Evolutionary conservation across 1,140 invertebrate species (phyloP), one percentile per base, ranked within the genome.

Genomic region (Streblospio benedicti): DNA sequence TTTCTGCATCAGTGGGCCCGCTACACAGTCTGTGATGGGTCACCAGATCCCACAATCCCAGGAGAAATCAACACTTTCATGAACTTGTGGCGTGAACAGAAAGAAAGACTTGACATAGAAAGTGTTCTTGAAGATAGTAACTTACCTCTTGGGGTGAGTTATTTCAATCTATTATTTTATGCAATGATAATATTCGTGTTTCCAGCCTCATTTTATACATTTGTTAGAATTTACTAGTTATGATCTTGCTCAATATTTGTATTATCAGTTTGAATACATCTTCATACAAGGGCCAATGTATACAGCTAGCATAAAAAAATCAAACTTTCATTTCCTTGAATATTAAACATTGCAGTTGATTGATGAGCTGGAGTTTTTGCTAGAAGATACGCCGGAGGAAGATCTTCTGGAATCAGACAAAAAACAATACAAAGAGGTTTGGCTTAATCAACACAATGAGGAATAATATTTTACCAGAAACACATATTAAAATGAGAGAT

Each of bases 31-130:
- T 76, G 74, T 67, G 74, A 77, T 65, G 76, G 76, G 14, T 73
- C 75, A 12, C 74, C 76, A 1, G 73, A 77, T 62, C 76, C 76
- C 9, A 69, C 68, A 1, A 67, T 68, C n/a, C 69, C 68, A 35
- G 69, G 69, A 44, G 74, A 76, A 60, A 76, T 77, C 35, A 76
- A 76, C 62, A 75, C 74, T 5, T 76, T 75, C 60, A 72, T 77
- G 4, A 75, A 72, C 52, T 67, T 76, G 9, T 54, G 66, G 52
- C 55, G 68, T 52, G 75, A 76, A 52, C 70, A 76, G 41, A 61
- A 54, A 1, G 51, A 58, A 30, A 57, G 65, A 14, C 62, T 66
- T 57, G 66, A 71, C 52, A 65, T 74, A 55, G 69, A 67, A 18
- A 60, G 38, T n/a, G 68, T 74, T n/a, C 51, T 77, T 2, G 66